Percentiles rank a stretch among this genome's conserved stretches.
Conservation (phyloP, 2,113 vertebrate species). For the Orientallactaga bullata region DNA sequence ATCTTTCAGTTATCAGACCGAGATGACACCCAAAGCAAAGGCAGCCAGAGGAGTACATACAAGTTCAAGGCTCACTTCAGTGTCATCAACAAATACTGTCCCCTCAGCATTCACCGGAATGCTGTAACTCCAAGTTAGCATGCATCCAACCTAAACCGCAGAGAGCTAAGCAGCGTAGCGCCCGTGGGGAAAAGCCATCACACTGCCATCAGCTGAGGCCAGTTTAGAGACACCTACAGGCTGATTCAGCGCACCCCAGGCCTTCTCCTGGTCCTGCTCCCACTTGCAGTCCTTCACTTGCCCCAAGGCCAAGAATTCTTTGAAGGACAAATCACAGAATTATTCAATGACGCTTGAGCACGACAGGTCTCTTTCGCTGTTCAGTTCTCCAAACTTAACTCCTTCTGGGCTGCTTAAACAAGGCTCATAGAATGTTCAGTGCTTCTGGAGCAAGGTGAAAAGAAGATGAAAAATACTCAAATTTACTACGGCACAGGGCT, state of each 20-base stretch:
- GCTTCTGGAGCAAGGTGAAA: neutral
- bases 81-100: neutral
- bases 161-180: neutral
- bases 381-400: conserved; percentile 1
- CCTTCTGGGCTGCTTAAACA: conserved; percentile 36
- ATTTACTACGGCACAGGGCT: neutral
- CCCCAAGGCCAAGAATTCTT: conserved; percentile 50
- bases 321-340: conserved; percentile 57
- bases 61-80: conserved; percentile 50
- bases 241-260: neutral
- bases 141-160: neutral
- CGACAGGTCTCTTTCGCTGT: conserved; percentile 15
- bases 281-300: neutral
- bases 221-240: neutral
- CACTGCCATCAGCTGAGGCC: neutral
- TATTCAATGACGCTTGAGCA: conserved; percentile 49
- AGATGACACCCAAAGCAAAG: conserved; percentile 16
- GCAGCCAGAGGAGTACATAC: conserved; percentile 44
- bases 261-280: neutral
- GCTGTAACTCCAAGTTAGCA: neutral
- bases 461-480: neutral
- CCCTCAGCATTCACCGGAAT: neutral
- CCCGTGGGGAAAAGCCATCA: neutral
- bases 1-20: conserved; percentile 32
- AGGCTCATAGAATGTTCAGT: neutral